Percentiles rank a stretch among this genome's conserved stretches.
Evolutionary conservation across 2,113 vertebrate genomes (phyloP).

Genomic region (Pycnonotus jocosus): DNA sequence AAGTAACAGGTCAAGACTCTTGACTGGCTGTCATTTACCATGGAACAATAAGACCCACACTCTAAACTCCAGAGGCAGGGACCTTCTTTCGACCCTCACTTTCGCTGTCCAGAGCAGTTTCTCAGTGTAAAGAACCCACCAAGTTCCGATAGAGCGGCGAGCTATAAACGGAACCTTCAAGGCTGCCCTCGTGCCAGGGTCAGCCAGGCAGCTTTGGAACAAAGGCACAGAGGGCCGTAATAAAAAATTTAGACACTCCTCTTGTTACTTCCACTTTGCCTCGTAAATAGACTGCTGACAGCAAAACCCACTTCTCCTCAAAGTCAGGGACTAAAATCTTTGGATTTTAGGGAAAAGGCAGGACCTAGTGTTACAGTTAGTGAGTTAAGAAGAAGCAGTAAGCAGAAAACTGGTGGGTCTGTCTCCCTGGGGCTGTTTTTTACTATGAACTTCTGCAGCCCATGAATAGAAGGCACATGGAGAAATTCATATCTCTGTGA

Average conservation of each 20-base stretch:
- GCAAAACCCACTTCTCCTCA: not conserved
- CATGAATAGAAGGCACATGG: not conserved
- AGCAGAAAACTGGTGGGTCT: not conserved
- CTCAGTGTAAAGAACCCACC: too few relatives aligned
- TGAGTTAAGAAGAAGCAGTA: not conserved
- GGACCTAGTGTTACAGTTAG: not conserved
- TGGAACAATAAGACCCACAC: too few relatives aligned
- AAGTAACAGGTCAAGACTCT: too few relatives aligned
- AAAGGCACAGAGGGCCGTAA: too few relatives aligned
- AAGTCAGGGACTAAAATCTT: not conserved
- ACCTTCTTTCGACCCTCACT: too few relatives aligned
- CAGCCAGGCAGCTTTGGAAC: too few relatives aligned
- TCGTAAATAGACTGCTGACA: not conserved
- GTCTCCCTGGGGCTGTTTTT: not conserved
- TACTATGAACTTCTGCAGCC: not conserved
- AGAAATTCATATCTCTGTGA: not conserved
- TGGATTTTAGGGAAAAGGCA: not conserved
- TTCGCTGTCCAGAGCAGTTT: too few relatives aligned
- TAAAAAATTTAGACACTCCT: not conserved
- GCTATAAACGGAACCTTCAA: too few relatives aligned
- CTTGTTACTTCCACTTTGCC: not conserved
- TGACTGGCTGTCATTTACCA: too few relatives aligned
- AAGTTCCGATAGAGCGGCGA: too few relatives aligned
- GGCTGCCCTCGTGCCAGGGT: too few relatives aligned
- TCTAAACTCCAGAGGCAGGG: too few relatives aligned